phyloP scores from a whole-genome alignment of 2,113 vertebrate genomes.

The Myrmecobius fasciatus region DNA sequence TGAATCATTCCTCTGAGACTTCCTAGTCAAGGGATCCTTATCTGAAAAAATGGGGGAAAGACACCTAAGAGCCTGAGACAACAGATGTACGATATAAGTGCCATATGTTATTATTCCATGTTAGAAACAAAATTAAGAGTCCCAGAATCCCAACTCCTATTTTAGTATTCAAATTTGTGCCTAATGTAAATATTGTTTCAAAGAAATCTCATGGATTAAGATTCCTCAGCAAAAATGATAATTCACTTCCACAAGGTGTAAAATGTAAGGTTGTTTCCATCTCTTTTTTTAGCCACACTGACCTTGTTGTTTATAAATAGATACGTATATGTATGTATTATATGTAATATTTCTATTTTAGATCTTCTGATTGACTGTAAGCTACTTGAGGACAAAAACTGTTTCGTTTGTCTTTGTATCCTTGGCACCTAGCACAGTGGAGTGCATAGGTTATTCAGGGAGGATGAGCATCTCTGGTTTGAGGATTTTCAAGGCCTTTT shows the following conservation, averaged over 20 bases:
- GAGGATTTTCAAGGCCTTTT: too few relatives aligned
- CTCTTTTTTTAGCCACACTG: background rate
- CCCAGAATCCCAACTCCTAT: background rate
- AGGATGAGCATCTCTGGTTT: too few relatives aligned
- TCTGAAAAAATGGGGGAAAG: background rate
- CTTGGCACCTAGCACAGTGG: background rate
- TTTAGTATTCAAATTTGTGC: background rate
- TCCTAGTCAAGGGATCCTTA: background rate
- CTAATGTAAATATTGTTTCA: background rate
- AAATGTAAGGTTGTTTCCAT: background rate
- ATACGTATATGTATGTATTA: background rate
- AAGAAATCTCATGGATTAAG: conserved; percentile 14
- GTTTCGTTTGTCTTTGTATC: background rate
- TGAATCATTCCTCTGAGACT: background rate
- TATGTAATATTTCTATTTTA: background rate
- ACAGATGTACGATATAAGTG: background rate
- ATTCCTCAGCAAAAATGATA: background rate
- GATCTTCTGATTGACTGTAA: background rate
- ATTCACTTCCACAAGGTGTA: background rate
- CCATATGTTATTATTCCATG: background rate
- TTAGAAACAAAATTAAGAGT: background rate
- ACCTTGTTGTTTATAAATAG: background rate
- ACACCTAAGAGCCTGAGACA: background rate
- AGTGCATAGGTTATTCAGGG: too few relatives aligned
- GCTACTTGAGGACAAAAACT: background rate